Conservation (phyloP, 2,113 vertebrate species). For the Tretioscincus oriximinensis region DNA sequence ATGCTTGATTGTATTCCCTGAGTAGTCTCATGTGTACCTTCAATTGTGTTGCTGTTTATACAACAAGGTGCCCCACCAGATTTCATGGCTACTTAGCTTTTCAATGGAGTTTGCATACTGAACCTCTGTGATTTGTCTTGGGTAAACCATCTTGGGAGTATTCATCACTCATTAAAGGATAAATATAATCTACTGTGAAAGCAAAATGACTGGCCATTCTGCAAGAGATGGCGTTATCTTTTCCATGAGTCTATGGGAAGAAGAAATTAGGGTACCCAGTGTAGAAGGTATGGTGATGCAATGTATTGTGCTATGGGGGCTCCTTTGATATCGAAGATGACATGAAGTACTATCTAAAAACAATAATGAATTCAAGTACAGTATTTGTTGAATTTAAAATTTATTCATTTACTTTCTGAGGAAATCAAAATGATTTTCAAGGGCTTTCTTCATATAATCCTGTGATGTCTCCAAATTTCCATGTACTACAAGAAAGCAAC, state of each 20-base stretch:
- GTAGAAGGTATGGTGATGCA: too few species aligned
- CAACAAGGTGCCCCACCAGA: conserved; percentile 7
- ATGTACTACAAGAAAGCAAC: too few species aligned
- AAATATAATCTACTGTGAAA: conserved; percentile 46
- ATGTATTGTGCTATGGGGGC: too few species aligned
- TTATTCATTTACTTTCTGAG: too few species aligned
- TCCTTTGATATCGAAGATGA: too few species aligned
- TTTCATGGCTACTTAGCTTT: conserved; percentile 53
- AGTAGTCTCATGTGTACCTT: conserved; percentile 54
- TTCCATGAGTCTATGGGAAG: neutral
- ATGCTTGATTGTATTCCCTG: conserved; percentile 53
- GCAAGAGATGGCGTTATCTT: neutral
- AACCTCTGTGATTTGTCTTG: conserved; percentile 42
- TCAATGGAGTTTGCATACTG: conserved; percentile 50
- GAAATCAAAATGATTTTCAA: too few species aligned
- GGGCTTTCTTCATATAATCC: too few species aligned
- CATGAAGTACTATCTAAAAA: too few species aligned
- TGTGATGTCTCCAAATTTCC: too few species aligned
- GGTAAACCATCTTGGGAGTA: neutral
- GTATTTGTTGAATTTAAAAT: too few species aligned
- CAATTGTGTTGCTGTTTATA: conserved; percentile 58
- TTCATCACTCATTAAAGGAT: conserved; percentile 62
- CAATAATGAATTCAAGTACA: too few species aligned
- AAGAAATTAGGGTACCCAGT: too few species aligned
- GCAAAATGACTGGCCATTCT: conserved; percentile 32